Conservation (phyloP, 2,888 invertebrate species). For the Scrobipalpa costella region DNA sequence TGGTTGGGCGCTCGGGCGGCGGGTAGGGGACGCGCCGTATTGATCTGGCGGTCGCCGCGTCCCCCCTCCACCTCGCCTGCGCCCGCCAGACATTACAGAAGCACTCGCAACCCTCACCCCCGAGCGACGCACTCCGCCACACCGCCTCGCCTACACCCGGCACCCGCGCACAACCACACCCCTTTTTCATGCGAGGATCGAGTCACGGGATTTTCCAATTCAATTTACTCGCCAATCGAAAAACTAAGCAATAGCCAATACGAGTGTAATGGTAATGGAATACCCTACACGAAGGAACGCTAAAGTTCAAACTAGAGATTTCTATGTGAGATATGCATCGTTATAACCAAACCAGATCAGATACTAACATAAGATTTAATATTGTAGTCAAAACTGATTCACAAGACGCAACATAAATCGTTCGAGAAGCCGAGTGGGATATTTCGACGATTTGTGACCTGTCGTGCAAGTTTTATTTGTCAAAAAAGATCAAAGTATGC, state of each 20-base stretch:
- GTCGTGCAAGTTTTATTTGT: conserved; percentile 59
- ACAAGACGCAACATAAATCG: conserved; percentile 31
- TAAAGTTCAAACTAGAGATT: neutral
- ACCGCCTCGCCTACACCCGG: conserved; percentile 33
- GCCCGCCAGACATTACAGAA: conserved; percentile 67
- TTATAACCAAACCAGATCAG: neutral
- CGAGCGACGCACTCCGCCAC: conserved; percentile 54
- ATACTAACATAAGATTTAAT: neutral
- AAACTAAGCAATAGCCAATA: conserved; percentile 40
- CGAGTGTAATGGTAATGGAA: conserved; percentile 24
- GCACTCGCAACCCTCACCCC: conserved; percentile 63
- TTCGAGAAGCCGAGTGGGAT: conserved; percentile 41
- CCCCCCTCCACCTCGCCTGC: conserved; percentile 41
- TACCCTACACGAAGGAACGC: conserved; percentile 14
- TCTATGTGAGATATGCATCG: neutral
- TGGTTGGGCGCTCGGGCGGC: conserved; percentile 58
- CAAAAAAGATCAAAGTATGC: conserved; percentile 62
- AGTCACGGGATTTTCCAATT: conserved; percentile 80
- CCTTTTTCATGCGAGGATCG: conserved; percentile 69
- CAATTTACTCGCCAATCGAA: conserved; percentile 65
- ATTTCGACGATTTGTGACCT: conserved; percentile 48
- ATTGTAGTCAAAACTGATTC: conserved; percentile 21
- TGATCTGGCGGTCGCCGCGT: conserved; percentile 55
- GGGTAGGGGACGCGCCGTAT: conserved; percentile 66
- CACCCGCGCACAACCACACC: conserved; percentile 72